Evolutionary conservation across 2,888 invertebrate species (phyloP).

Genomic region (Baccha elongata): DNA sequence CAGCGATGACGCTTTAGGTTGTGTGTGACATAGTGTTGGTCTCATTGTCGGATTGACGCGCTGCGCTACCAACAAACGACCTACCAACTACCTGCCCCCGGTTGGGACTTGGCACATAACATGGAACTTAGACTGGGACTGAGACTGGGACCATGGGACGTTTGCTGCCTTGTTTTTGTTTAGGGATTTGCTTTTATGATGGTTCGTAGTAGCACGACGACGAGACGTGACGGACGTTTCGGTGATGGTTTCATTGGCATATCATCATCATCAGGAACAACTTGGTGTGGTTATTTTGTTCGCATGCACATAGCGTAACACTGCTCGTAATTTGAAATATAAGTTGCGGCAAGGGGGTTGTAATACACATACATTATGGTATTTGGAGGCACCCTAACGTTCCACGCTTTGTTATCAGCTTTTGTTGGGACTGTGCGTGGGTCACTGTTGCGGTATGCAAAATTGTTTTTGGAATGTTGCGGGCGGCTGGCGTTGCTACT

Average conservation of each 20-base stretch:
- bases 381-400: constrained; percentile 29
- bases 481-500: constrained; percentile 15
- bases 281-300: constrained; percentile 50
- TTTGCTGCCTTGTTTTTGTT: constrained; percentile 37
- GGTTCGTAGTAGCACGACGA: constrained; percentile 44
- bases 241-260: constrained; percentile 66
- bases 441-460: constrained; percentile 43
- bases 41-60: constrained; percentile 46
- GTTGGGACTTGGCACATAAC: constrained; percentile 27
- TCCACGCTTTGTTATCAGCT: constrained; percentile 36
- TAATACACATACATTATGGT: constrained; percentile 1
- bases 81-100: constrained; percentile 51
- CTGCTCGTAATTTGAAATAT: constrained; percentile 31
- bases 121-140: background rate
- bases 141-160: constrained; percentile 1
- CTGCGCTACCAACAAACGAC: constrained; percentile 44
- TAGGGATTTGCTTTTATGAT: constrained; percentile 40
- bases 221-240: constrained; percentile 52
- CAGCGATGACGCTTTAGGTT: constrained; percentile 37
- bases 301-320: constrained; percentile 51
- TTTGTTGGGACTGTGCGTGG: constrained; percentile 52
- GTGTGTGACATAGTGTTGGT: constrained; percentile 60
- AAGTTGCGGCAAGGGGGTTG: constrained; percentile 14
- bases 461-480: constrained; percentile 51
- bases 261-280: constrained; percentile 43